Evolutionary conservation across 2,797 vertebrate species (phyloP).

Genomic region (Mustela erminea): DNA sequence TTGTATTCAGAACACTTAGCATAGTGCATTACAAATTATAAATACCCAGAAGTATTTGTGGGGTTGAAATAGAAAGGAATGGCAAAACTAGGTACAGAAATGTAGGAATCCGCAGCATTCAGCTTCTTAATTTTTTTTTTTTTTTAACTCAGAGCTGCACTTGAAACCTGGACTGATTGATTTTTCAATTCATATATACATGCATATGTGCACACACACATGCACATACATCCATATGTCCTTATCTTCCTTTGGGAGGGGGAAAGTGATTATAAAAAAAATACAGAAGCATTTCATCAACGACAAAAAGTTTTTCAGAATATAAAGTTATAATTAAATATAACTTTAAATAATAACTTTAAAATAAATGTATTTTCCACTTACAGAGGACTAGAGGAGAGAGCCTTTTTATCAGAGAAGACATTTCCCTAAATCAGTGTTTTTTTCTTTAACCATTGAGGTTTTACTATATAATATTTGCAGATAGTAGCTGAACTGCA

Average conservation of each 20-base stretch:
- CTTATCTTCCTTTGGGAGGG: background rate
- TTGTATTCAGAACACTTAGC: background rate
- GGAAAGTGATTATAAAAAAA: background rate
- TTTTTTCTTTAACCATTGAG: background rate
- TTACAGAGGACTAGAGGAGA: background rate
- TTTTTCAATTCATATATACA: background rate
- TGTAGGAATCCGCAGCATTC: background rate
- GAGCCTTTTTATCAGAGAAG: background rate
- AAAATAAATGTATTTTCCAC: background rate
- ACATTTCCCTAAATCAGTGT: background rate
- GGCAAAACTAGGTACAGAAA: background rate
- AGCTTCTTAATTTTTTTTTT: background rate
- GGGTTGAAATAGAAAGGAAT: slow-evolving; percentile 3
- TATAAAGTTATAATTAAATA: background rate
- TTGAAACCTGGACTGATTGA: background rate
- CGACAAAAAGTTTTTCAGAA: background rate
- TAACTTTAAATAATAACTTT: too few species aligned
- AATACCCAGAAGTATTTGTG: background rate
- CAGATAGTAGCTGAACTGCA: background rate
- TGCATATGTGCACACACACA: background rate
- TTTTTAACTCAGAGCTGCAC: background rate
- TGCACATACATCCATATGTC: too few species aligned
- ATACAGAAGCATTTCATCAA: background rate
- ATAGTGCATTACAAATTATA: background rate
- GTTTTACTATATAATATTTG: slow-evolving; percentile 61